phyloP scores from a whole-genome alignment of 2,113 vertebrate genomes.

The Eidolon helvum region DNA sequence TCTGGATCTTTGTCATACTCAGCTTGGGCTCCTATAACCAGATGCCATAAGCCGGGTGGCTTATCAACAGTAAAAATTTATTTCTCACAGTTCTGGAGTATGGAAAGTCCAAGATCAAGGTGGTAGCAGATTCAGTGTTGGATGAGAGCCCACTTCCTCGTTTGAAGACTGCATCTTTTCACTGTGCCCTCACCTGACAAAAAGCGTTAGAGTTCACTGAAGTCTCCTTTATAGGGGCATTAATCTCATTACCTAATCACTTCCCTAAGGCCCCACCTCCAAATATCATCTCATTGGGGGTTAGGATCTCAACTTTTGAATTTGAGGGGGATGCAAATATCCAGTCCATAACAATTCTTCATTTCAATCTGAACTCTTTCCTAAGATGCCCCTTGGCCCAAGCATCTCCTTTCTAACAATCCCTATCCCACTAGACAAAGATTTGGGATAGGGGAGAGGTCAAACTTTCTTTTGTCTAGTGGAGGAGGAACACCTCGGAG shows the following conservation, averaged over 20 bases:
- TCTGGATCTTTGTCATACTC: neutral
- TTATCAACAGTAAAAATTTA: neutral
- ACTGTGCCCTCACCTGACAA: neutral
- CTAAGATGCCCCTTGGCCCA: neutral
- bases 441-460: neutral
- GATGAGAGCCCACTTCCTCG: neutral
- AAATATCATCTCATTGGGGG: neutral
- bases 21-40: neutral
- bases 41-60: neutral
- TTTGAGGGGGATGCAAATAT: neutral
- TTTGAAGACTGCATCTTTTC: neutral
- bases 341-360: neutral
- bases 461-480: neutral
- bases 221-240: neutral
- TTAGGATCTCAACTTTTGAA: neutral
- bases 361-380: neutral
- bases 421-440: neutral
- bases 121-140: neutral
- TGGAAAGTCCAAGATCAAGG: neutral
- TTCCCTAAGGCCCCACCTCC: neutral
- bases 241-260: neutral
- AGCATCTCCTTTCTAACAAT: neutral
- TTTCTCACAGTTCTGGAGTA: neutral
- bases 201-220: rapidly evolving
- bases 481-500: neutral